Evolutionary conservation across 2,888 invertebrate species (phyloP), one percentile per base, ranked within the genome.

Genomic region (Eudemis profundana): DNA sequence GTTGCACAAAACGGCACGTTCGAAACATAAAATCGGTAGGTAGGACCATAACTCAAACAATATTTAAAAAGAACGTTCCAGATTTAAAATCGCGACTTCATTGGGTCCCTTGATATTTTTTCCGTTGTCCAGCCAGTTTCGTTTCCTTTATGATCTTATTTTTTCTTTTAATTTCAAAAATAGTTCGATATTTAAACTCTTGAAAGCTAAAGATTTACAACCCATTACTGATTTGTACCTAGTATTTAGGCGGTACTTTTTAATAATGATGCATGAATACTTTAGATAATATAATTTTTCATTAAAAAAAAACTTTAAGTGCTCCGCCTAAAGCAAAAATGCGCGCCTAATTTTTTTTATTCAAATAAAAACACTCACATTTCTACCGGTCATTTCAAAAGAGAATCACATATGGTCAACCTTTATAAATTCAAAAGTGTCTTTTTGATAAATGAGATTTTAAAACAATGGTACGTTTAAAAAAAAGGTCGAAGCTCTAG

Each of bases 1-100:
- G 29, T 38, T 21, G 27, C 36, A 57, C 57, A 36, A 51, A 59
- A 64, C 57, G 46, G 65, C 65, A 65, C 65, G 65, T 65, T 38
- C 15, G 29, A 60, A 40, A 38, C 65, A 65, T 65, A 60, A 65
- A 65, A 53, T 29, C 64, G 19, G 60, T 59, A 59, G 53, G 51
- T 38, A 46, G 33, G 21, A 33, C 61, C 53, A 27, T 46, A 42
- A 60, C 59, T 60, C 38, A 60, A 53, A 65, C 60, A 65, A 65
- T 59, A 21, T 19, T 51, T 38, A 21, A 65, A 60, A 65, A 59
- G 33, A 51, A 40, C 47, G 40, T 60, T 50, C 50, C 23, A 40
- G 12, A 57, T 59, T 44, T 27, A 57, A 65, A 47, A 46, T 23
- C 12, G 33, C 50, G 49, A 40, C 50, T 42, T 44, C 47, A 49